Conservation (phyloP, 2,888 invertebrate species). For the Agonopterix arenella region DNA sequence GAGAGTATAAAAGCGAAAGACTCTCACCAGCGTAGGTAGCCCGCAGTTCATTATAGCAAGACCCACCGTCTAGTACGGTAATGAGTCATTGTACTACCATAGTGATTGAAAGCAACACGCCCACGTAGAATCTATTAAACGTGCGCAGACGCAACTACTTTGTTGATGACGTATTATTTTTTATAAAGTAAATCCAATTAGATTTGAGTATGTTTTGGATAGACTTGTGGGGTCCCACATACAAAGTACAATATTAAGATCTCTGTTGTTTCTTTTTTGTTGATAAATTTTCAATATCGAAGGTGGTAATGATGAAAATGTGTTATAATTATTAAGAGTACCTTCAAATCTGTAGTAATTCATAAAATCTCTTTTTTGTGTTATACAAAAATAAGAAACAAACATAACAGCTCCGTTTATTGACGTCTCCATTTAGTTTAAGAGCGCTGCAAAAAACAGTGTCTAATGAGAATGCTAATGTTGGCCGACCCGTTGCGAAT, state of each 20-base stretch:
- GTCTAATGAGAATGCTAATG: slow-evolving; percentile 59
- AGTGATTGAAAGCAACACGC: slow-evolving; percentile 12
- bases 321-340: no score
- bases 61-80: slow-evolving; percentile 13
- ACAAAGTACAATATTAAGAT: no score
- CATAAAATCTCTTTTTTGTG: no score
- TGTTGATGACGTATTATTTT: slow-evolving; percentile 8
- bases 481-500: slow-evolving; percentile 45
- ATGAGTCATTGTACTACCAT: slow-evolving; percentile 12
- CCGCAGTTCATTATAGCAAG: slow-evolving; percentile 7
- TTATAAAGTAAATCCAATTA: background rate
- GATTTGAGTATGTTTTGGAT: background rate
- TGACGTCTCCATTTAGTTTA: slow-evolving; percentile 50
- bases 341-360: no score
- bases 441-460: slow-evolving; percentile 46
- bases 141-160: slow-evolving; percentile 2
- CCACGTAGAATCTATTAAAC: slow-evolving; percentile 12
- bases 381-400: slow-evolving; percentile 4
- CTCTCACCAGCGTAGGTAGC: slow-evolving; percentile 9
- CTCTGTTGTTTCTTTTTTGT: no score
- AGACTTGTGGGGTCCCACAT: no score
- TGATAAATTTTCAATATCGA: no score
- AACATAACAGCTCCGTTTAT: slow-evolving; percentile 33
- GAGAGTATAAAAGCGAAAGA: background rate
- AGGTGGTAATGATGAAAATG: no score